Evolutionary conservation across 1,140 invertebrate genomes (phyloP).

Genomic region (Drosophila orosa): DNA sequence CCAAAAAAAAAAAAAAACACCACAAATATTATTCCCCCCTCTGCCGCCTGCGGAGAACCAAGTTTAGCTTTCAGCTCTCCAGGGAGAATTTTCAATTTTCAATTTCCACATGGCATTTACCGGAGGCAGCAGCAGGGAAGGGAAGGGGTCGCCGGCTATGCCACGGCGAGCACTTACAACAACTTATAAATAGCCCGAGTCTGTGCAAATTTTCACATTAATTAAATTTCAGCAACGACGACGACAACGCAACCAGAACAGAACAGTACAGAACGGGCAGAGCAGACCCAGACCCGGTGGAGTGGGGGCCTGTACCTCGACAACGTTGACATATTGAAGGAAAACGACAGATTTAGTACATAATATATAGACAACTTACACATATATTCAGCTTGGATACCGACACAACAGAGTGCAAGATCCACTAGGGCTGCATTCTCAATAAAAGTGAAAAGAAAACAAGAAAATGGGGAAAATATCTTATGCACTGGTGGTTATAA

Average conservation of each 20-base stretch:
- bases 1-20: slow-evolving; percentile 16
- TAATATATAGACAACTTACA: slow-evolving; percentile 68
- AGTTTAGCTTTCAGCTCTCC: slow-evolving; percentile 24
- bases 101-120: slow-evolving; percentile 51
- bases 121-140: background rate
- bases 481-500: background rate
- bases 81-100: slow-evolving; percentile 43
- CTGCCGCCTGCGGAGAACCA: background rate
- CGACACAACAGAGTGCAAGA: slow-evolving; percentile 35
- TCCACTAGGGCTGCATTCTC: slow-evolving; percentile 17
- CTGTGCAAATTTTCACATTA: slow-evolving; percentile 84
- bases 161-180: slow-evolving; percentile 74
- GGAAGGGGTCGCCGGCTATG: slow-evolving; percentile 28
- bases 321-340: slow-evolving; percentile 83
- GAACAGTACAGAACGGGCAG: slow-evolving; percentile 20
- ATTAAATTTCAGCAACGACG: slow-evolving; percentile 77
- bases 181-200: slow-evolving; percentile 82
- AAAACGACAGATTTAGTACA: slow-evolving; percentile 83
- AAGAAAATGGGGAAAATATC: background rate
- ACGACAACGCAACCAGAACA: slow-evolving; percentile 54
- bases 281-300: slow-evolving; percentile 9
- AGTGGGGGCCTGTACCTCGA: slow-evolving; percentile 19
- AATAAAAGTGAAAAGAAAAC: background rate
- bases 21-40: slow-evolving; percentile 11
- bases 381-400: slow-evolving; percentile 29